Percentiles rank a stretch among this genome's conserved stretches.
Conservation (phyloP, 2,888 invertebrate genomes). For the Scaptomyza tumidula region DNA sequence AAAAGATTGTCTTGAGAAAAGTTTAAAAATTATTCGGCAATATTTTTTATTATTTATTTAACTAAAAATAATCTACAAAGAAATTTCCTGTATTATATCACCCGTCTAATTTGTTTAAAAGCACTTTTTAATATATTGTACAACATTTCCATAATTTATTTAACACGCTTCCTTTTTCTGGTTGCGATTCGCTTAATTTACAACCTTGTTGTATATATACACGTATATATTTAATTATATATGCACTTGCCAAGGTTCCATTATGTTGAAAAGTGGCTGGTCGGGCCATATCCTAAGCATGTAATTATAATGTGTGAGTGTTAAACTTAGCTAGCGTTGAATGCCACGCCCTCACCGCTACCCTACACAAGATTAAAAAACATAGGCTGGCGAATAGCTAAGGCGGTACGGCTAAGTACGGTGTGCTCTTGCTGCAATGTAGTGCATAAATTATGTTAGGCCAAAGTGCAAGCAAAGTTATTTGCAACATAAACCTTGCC, state of each 20-base stretch:
- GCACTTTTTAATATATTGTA: neutral
- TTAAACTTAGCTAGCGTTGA: slow-evolving; percentile 19
- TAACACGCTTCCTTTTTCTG: neutral
- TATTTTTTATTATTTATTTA: neutral
- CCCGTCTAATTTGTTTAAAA: neutral
- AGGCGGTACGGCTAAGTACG: slow-evolving; percentile 18
- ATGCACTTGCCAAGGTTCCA: slow-evolving; percentile 28
- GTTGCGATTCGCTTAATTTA: slow-evolving; percentile 40
- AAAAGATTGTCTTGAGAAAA: too few species aligned
- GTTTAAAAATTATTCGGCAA: too few species aligned
- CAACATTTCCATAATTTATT: neutral
- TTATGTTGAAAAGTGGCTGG: slow-evolving; percentile 62
- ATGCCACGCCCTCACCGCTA: slow-evolving; percentile 53
- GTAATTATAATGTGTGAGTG: slow-evolving; percentile 70
- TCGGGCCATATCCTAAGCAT: slow-evolving; percentile 55
- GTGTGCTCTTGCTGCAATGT: slow-evolving; percentile 35
- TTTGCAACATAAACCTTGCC: slow-evolving; percentile 73
- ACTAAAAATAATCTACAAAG: neutral
- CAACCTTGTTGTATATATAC: too few species aligned
- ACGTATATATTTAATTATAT: slow-evolving; percentile 51
- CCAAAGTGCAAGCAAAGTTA: slow-evolving; percentile 79
- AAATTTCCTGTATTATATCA: neutral
- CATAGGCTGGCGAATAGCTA: slow-evolving; percentile 1
- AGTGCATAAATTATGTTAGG: slow-evolving; percentile 80
- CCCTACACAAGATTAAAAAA: slow-evolving; percentile 29